These are phyloP conservation scores for Drosophila tristis DNA, from an alignment of 1,140 invertebrate species.

Conservation along the genomic window DNA sequence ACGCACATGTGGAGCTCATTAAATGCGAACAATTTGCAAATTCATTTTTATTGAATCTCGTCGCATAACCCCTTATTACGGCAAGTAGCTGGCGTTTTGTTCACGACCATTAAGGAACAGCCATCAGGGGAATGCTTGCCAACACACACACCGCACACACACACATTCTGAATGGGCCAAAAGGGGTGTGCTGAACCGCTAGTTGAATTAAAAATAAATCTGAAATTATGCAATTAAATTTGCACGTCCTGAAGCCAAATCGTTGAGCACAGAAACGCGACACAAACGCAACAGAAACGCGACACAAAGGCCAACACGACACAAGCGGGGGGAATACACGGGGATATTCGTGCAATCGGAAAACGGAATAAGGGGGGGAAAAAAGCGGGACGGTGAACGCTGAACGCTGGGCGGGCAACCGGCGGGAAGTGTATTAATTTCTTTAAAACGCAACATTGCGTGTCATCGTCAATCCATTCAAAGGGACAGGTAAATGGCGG, in stretches of 20 bases:
- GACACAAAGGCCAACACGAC: background rate
- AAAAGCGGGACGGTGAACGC: no score
- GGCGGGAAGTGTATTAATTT: conserved; percentile 56
- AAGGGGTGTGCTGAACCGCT: background rate
- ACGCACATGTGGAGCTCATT: conserved; percentile 70
- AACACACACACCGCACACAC: conserved; percentile 1
- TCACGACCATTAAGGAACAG: conserved; percentile 38
- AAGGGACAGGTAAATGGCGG: conserved; percentile 16
- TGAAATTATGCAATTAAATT: conserved; percentile 74
- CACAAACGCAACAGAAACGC: conserved; percentile 13
- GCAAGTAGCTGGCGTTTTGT: conserved; percentile 52
- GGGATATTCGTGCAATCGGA: background rate
- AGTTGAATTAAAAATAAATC: conserved; percentile 74
- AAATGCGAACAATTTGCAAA: conserved; percentile 63
- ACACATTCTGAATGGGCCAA: no score
- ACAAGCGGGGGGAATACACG: background rate
- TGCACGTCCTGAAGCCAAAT: conserved; percentile 42
- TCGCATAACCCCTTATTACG: conserved; percentile 32
- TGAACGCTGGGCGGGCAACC: conserved; percentile 32
- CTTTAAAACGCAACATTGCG: conserved; percentile 54
- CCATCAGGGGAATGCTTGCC: conserved; percentile 12
- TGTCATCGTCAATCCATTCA: conserved; percentile 35
- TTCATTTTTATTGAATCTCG: conserved; percentile 73
- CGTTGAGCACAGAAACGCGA: conserved; percentile 8
- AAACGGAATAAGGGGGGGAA: conserved; percentile 13